Percentiles rank a stretch among this genome's conserved stretches.
phyloP scores from a whole-genome alignment of 2,113 vertebrate genomes.

The Pungitius pungitius region DNA sequence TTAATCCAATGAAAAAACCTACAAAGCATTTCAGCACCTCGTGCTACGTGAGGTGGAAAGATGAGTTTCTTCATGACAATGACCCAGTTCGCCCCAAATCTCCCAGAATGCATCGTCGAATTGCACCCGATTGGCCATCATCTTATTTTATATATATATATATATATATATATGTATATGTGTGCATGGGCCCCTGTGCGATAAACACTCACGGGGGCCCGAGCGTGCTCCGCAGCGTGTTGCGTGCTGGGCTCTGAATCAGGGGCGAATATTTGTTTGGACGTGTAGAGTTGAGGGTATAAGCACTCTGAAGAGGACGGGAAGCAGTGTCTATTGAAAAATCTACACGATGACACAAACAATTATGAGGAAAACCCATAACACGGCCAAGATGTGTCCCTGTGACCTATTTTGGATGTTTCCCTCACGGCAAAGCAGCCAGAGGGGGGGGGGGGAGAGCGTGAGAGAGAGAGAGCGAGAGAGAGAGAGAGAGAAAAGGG shows the following conservation, averaged over 20 bases:
- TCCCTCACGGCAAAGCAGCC: conserved; percentile 31
- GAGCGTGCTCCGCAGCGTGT: conserved; percentile 3
- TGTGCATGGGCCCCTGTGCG: conserved; percentile 16
- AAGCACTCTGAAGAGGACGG: conserved; percentile 72
- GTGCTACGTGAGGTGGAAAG: background rate
- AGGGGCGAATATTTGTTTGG: conserved; percentile 71
- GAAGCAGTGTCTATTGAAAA: conserved; percentile 71
- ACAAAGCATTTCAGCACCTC: background rate
- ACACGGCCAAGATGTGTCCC: conserved; percentile 75
- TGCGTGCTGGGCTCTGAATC: conserved; percentile 44
- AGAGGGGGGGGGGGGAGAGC: background rate
- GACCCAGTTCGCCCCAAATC: conserved; percentile 42
- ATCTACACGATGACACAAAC: conserved; percentile 75
- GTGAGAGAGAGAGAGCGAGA: background rate
- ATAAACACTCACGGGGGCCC: conserved; percentile 25
- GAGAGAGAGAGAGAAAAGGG: background rate
- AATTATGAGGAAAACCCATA: conserved; percentile 71
- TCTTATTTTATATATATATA: too few species aligned
- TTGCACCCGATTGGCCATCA: conserved; percentile 39
- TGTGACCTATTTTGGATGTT: conserved; percentile 73
- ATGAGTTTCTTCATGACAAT: conserved; percentile 10
- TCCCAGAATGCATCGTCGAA: conserved; percentile 56
- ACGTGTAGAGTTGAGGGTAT: conserved; percentile 66
- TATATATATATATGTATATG: conserved; percentile 5
- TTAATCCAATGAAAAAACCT: background rate